These are phyloP conservation scores for Isurus oxyrinchus DNA, from an alignment of 2,113 vertebrate species.

Conservation along the genomic window DNA sequence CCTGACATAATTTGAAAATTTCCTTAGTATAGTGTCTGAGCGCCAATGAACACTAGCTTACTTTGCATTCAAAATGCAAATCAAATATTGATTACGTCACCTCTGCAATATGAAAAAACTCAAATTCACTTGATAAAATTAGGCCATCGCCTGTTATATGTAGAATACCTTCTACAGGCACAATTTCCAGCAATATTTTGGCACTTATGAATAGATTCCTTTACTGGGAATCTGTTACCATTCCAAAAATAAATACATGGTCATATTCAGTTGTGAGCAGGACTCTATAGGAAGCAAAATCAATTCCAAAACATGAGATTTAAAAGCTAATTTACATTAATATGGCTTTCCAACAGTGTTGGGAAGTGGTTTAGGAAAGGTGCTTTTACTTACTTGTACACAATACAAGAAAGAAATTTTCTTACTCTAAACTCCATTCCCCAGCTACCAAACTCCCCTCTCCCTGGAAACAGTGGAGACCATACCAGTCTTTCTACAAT, in stretches of 20 bases:
- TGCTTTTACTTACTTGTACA: not conserved
- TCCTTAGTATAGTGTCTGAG: not conserved
- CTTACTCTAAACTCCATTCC: too few species aligned
- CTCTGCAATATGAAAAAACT: not conserved
- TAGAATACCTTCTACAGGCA: not conserved
- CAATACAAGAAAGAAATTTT: too few species aligned
- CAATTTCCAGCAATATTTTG: not conserved
- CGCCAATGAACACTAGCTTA: not conserved
- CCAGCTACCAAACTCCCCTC: too few species aligned
- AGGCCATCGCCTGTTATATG: not conserved
- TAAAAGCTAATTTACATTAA: not conserved
- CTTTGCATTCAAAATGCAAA: not conserved
- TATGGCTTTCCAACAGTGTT: not conserved
- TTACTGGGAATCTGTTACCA: not conserved
- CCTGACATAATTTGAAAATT: not conserved
- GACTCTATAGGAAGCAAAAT: not conserved
- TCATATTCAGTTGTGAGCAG: too few species aligned
- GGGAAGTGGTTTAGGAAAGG: not conserved
- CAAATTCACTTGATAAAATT: not conserved
- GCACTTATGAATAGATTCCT: not conserved
- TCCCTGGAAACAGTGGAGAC: too few species aligned
- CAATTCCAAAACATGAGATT: not conserved
- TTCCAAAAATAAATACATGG: not conserved
- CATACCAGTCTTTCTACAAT: too few species aligned
- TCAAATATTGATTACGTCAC: not conserved